Percentiles rank a stretch among this genome's conserved stretches.
Evolutionary conservation across 2,113 vertebrate species (phyloP).

Genomic region (Hylia prasina): DNA sequence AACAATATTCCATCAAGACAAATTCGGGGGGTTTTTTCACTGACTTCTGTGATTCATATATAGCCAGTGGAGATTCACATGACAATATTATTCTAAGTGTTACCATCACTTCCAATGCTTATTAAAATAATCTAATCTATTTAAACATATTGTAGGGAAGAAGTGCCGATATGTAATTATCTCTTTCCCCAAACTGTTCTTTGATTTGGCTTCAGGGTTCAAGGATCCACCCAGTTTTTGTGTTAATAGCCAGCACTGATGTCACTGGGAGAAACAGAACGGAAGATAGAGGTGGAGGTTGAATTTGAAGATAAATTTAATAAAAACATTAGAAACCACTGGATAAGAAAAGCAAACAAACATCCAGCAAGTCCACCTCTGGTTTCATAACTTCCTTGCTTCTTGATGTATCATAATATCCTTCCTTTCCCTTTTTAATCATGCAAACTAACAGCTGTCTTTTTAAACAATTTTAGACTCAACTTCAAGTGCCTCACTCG

Average conservation of each 20-base stretch:
- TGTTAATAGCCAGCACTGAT: slow-evolving; percentile 36
- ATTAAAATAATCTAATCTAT: slow-evolving; percentile 57
- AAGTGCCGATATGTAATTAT: slow-evolving; percentile 14
- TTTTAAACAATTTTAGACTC: slow-evolving; percentile 45
- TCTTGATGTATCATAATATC: slow-evolving; percentile 34
- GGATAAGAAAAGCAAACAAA: slow-evolving; percentile 63
- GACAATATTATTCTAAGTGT: background rate
- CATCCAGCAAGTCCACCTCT: slow-evolving; percentile 7
- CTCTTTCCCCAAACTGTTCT: slow-evolving; percentile 35
- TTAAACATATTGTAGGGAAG: slow-evolving; percentile 39
- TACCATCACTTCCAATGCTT: background rate
- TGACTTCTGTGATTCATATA: background rate
- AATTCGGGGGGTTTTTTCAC: background rate
- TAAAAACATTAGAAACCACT: slow-evolving; percentile 44
- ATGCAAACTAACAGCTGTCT: slow-evolving; percentile 19
- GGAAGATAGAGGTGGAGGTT: slow-evolving; percentile 42
- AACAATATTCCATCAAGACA: background rate
- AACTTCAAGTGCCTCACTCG: slow-evolving; percentile 26
- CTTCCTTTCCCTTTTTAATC: slow-evolving; percentile 40
- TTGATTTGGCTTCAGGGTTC: slow-evolving; percentile 38
- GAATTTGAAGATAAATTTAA: slow-evolving; percentile 50
- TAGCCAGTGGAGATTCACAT: background rate
- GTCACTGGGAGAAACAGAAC: slow-evolving; percentile 40
- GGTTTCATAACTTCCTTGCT: slow-evolving; percentile 35
- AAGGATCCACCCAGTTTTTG: slow-evolving; percentile 42